Evolutionary conservation across 2,113 vertebrate genomes (phyloP).

Genomic region (Sprattus sprattus): DNA sequence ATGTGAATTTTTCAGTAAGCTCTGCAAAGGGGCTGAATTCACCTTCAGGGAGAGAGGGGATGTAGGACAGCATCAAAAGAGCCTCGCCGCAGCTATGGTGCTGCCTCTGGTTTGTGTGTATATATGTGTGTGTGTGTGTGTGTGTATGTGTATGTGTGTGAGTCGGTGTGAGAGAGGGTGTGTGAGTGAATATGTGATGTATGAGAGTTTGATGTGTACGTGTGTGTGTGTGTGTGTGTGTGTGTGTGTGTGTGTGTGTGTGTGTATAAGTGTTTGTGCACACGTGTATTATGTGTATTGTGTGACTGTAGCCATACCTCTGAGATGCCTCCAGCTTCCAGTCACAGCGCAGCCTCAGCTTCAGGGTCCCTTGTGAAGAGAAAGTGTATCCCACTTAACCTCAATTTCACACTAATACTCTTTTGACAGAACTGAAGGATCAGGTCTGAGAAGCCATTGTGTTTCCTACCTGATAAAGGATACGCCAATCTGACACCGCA

Average conservation of each 20-base stretch:
- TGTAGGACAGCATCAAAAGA: slow-evolving; percentile 51
- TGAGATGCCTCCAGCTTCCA: not conserved
- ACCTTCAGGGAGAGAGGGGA: slow-evolving; percentile 48
- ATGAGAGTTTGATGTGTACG: not conserved
- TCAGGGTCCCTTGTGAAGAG: not conserved
- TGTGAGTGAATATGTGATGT: not conserved
- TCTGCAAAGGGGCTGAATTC: slow-evolving; percentile 56
- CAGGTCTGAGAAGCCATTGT: not conserved
- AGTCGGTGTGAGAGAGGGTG: not conserved
- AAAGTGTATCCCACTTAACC: not conserved
- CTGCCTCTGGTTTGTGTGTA: not conserved
- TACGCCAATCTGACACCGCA: not conserved
- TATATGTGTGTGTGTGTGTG: not conserved
- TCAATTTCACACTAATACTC: not conserved
- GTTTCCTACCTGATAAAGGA: not conserved
- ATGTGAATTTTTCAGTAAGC: slow-evolving; percentile 59
- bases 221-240: not conserved
- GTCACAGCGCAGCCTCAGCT: not conserved
- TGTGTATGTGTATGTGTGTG: not conserved
- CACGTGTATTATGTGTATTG: no score
- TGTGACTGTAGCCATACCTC: not conserved
- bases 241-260: not conserved
- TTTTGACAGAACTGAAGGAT: not conserved
- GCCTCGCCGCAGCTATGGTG: not conserved
- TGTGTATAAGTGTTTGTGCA: no score